phyloP scores from a whole-genome alignment of 2,113 vertebrate genomes.

The Thalassarche chlororhynchos region DNA sequence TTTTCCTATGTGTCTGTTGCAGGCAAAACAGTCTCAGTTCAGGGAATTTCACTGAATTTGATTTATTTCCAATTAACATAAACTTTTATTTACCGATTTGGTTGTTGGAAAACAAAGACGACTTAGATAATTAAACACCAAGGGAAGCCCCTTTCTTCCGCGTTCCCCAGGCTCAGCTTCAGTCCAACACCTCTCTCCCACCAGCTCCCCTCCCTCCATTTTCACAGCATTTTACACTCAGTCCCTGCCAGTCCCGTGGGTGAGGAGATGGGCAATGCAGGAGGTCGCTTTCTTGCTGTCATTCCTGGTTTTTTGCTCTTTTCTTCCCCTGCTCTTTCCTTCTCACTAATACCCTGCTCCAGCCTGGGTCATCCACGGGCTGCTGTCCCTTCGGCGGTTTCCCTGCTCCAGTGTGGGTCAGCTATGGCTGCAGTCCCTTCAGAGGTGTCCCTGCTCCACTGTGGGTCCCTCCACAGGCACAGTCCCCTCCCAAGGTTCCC shows the following conservation, averaged over 20 bases:
- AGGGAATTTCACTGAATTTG: constrained; percentile 24
- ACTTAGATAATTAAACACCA: neutral
- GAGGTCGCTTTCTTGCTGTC: neutral
- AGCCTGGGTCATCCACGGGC: neutral
- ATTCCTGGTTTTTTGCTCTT: neutral
- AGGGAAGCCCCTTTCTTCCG: neutral
- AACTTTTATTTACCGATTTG: neutral
- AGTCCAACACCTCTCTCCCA: neutral
- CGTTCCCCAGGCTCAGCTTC: neutral
- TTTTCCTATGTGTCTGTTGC: neutral
- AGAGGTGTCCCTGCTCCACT: neutral
- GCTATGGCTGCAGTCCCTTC: neutral
- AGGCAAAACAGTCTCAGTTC: constrained; percentile 10
- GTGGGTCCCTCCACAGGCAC: neutral
- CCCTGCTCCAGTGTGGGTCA: neutral
- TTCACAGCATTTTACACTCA: neutral
- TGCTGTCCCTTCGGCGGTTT: neutral
- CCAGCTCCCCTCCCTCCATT: neutral
- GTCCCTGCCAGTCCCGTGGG: neutral
- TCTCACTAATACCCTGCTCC: neutral
- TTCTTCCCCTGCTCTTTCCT: neutral
- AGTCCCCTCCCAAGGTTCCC: neutral
- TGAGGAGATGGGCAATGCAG: neutral
- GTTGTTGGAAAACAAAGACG: neutral
- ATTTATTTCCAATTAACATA: constrained; percentile 29